Evolutionary conservation across 2,113 vertebrate species (phyloP).

Genomic region (Steatornis caripensis): DNA sequence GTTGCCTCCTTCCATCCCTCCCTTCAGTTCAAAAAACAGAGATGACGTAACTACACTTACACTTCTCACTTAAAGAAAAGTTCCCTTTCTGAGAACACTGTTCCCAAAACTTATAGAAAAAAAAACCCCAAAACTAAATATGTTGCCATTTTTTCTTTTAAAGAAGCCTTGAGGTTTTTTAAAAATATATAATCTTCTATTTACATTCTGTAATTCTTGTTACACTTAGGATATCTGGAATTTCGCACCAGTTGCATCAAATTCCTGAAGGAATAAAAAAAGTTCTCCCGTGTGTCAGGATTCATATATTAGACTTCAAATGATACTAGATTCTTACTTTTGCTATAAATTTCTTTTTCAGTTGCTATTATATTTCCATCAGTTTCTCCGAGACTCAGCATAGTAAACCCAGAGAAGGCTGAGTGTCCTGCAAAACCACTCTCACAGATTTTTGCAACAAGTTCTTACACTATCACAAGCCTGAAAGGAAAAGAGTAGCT

Average conservation of each 20-base stretch:
- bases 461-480: neutral
- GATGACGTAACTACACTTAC: neutral
- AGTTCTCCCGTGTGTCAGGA: neutral
- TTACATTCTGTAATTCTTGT: neutral
- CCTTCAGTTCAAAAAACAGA: neutral
- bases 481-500: neutral
- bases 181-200: no score
- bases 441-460: neutral
- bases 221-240: neutral
- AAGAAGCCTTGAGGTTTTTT: accelerated
- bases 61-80: neutral
- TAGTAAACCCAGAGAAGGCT: neutral
- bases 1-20: neutral
- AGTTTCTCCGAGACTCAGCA: neutral
- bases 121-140: accelerated
- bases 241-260: neutral
- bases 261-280: neutral
- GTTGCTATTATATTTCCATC: neutral
- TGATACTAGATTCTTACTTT: neutral
- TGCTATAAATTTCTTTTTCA: neutral
- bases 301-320: neutral
- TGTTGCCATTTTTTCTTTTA: neutral
- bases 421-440: neutral
- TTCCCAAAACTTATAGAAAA: neutral
- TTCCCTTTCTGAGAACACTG: neutral